These are phyloP conservation scores for Palythoa caribaeorum DNA, from an alignment of 92 coral and sea anemone species.

Conservation along the genomic window DNA sequence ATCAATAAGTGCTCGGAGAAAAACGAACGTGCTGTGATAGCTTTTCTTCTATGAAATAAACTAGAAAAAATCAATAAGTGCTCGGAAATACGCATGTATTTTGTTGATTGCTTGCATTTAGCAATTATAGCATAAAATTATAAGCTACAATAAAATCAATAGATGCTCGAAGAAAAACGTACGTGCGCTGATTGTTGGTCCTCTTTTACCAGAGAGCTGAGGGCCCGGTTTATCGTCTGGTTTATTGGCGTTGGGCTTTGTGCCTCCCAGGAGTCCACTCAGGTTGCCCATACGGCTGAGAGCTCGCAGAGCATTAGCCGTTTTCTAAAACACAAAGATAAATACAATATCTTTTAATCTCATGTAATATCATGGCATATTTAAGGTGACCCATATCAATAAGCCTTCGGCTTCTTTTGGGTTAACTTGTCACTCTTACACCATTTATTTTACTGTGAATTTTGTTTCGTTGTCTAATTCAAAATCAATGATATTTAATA, in stretches of 20 bases:
- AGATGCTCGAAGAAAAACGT: background rate
- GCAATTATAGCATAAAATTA: background rate
- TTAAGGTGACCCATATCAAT: too few species aligned
- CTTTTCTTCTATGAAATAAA: too few species aligned
- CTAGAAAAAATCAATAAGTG: background rate
- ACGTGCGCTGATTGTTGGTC: constrained; percentile 35
- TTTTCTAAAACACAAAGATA: constrained; percentile 70
- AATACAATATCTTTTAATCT: background rate
- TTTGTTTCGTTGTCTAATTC: too few species aligned
- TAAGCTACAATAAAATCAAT: background rate
- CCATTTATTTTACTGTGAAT: too few species aligned
- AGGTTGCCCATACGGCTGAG: constrained; percentile 91
- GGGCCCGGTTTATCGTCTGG: constrained; percentile 37
- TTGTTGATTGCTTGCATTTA: background rate
- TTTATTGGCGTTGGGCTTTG: constrained; percentile 44
- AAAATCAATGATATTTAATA: too few species aligned
- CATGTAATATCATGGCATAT: too few species aligned
- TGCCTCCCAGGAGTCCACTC: constrained; percentile 79
- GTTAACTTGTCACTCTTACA: too few species aligned
- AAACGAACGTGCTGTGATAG: background rate
- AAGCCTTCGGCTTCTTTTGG: too few species aligned
- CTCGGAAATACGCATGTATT: background rate
- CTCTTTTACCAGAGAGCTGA: constrained; percentile 48
- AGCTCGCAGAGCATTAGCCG: constrained; percentile 97
- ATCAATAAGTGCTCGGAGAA: background rate